These are phyloP conservation scores for Anarrhichthys ocellatus DNA, from an alignment of 2,113 vertebrate genomes.

Conservation along the genomic window DNA sequence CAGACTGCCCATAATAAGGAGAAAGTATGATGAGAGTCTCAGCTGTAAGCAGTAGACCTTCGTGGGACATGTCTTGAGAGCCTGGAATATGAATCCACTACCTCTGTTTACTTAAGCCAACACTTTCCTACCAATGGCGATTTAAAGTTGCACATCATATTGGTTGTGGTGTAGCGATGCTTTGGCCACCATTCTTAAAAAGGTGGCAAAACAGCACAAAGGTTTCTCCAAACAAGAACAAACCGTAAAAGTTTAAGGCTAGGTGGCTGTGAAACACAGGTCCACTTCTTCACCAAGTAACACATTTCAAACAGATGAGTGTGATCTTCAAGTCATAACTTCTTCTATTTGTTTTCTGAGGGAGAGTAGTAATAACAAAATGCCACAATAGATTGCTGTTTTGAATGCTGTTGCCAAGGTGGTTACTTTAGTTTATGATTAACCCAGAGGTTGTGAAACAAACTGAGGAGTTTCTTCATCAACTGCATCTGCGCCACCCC, in stretches of 20 bases:
- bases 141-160: conserved; percentile 42
- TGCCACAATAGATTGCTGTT: conserved; percentile 28
- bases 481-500: conserved; percentile 39
- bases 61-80: conserved; percentile 47
- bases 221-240: conserved; percentile 9
- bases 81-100: conserved; percentile 47
- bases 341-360: conserved; percentile 22
- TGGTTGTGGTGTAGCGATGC: neutral
- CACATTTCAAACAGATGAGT: neutral
- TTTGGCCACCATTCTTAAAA: neutral
- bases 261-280: neutral
- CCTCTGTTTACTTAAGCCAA: conserved; percentile 63
- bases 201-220: conserved; percentile 16
- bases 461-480: conserved; percentile 58
- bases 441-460: conserved; percentile 75
- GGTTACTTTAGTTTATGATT: conserved; percentile 74
- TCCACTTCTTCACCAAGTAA: conserved; percentile 9
- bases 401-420: conserved; percentile 31
- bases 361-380: conserved; percentile 28
- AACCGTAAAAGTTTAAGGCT: neutral
- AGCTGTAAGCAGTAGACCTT: conserved; percentile 26
- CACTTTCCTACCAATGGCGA: conserved; percentile 52
- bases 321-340: conserved; percentile 16
- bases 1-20: conserved; percentile 31
- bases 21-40: conserved; percentile 11